Conservation (phyloP, 2,797 vertebrate species). For the Sebastes kiyomatsui region DNA sequence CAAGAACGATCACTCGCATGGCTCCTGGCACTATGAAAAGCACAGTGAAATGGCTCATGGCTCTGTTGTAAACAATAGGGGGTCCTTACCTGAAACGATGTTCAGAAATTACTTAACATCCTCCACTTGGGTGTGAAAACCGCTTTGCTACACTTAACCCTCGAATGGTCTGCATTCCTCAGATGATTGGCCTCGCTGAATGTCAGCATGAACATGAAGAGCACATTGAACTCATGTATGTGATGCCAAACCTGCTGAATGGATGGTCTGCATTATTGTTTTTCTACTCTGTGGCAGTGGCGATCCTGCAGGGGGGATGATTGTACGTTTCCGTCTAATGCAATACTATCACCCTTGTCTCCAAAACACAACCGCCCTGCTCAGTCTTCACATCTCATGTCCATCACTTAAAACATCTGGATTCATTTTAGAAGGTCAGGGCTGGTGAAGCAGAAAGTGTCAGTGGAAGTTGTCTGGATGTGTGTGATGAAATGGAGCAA, state of each 20-base stretch:
- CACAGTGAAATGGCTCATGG: slow-evolving; percentile 26
- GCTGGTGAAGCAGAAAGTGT: slow-evolving; percentile 62
- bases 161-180: slow-evolving; percentile 10
- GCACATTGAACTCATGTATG: slow-evolving; percentile 15
- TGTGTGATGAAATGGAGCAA: slow-evolving; percentile 67
- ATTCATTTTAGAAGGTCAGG: slow-evolving; percentile 78
- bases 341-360: slow-evolving; percentile 40
- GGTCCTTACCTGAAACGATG: slow-evolving; percentile 44
- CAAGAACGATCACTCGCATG: slow-evolving; percentile 44
- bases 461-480: slow-evolving; percentile 69
- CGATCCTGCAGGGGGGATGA: slow-evolving; percentile 37
- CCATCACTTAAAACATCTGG: slow-evolving; percentile 78
- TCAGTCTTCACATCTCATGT: slow-evolving; percentile 53
- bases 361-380: slow-evolving; percentile 34
- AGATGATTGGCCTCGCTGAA: slow-evolving; percentile 18
- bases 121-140: slow-evolving; percentile 30
- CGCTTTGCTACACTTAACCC: slow-evolving; percentile 22
- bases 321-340: slow-evolving; percentile 32
- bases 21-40: slow-evolving; percentile 34
- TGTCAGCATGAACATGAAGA: slow-evolving; percentile 20
- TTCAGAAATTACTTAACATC: slow-evolving; percentile 40
- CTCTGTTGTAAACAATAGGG: slow-evolving; percentile 52
- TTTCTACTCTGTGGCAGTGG: slow-evolving; percentile 10
- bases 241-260: slow-evolving; percentile 11
- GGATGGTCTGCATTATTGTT: slow-evolving; percentile 34